Percentiles rank a stretch among this genome's conserved stretches.
phyloP scores from a whole-genome alignment of 2,113 vertebrate species.

The Hoplias malabaricus region DNA sequence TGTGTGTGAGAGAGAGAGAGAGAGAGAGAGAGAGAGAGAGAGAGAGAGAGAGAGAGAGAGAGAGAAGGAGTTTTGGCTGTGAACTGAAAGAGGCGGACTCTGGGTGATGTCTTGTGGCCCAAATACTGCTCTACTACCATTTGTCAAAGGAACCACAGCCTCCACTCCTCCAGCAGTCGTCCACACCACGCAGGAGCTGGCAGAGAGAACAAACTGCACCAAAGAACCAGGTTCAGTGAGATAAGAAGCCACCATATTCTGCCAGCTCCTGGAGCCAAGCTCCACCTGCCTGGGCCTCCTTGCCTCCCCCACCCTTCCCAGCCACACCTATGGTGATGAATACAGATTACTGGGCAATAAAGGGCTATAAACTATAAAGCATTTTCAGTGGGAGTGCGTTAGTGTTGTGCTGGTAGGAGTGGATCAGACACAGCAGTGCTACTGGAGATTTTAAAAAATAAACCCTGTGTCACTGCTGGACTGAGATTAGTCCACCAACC shows the following conservation, averaged over 20 bases:
- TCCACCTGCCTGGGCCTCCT: neutral
- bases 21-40: neutral
- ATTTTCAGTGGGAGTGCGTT: too few species aligned
- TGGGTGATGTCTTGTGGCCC: conserved; percentile 15
- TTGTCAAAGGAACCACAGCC: conserved; percentile 11
- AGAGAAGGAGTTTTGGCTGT: neutral
- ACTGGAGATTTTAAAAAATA: too few species aligned
- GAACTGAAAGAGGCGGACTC: conserved; percentile 18
- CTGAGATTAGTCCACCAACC: too few species aligned
- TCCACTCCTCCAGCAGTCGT: neutral
- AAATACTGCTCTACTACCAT: neutral
- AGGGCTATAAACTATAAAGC: neutral
- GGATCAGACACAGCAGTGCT: too few species aligned
- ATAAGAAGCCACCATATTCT: conserved; percentile 9
- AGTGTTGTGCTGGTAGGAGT: too few species aligned
- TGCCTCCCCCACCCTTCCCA: neutral
- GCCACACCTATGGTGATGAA: neutral
- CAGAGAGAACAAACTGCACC: neutral
- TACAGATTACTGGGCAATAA: neutral
- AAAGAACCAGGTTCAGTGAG: neutral
- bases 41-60: neutral
- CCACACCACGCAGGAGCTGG: neutral
- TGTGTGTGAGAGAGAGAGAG: neutral
- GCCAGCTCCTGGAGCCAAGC: neutral
- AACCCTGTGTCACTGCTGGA: too few species aligned